phyloP scores from a whole-genome alignment of 2,888 invertebrate genomes.

The Aphidius colemani region DNA sequence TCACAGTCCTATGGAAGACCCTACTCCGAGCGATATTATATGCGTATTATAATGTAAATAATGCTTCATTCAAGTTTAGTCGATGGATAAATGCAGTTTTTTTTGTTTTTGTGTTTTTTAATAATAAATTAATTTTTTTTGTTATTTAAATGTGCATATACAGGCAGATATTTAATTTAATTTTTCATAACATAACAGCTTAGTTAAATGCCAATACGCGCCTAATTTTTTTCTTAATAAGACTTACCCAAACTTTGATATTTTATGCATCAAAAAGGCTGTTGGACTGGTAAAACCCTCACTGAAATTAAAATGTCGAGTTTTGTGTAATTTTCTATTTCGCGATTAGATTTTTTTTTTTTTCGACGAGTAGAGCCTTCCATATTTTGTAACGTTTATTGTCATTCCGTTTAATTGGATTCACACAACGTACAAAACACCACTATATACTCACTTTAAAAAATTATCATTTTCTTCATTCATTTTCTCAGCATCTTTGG shows the following conservation, averaged over 20 bases:
- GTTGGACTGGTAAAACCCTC: constrained; percentile 71
- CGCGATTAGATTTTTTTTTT: constrained; percentile 13
- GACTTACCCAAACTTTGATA: constrained; percentile 77
- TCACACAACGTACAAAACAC: too few species aligned
- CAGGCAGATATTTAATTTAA: not conserved
- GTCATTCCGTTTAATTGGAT: not conserved
- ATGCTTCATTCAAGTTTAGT: too few species aligned
- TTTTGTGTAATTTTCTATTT: constrained; percentile 40
- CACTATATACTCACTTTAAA: constrained; percentile 72
- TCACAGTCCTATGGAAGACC: constrained; percentile 25
- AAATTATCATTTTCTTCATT: constrained; percentile 96
- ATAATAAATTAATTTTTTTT: constrained; percentile 1
- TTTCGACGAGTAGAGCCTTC: constrained; percentile 22
- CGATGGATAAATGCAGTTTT: too few species aligned
- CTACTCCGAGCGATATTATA: not conserved
- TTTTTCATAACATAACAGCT: too few species aligned
- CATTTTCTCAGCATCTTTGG: constrained; percentile 93
- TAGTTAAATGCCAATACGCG: not conserved
- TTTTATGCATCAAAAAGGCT: constrained; percentile 74
- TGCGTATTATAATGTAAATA: too few species aligned
- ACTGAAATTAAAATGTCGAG: constrained; percentile 69
- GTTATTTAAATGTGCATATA: not conserved
- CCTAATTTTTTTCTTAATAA: constrained; percentile 40
- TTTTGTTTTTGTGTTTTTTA: not conserved
- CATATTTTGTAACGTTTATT: constrained; percentile 17